Base-by-base conservation (phyloP, 1,140 invertebrate genomes). In the Heliconius eleuchia region DNA sequence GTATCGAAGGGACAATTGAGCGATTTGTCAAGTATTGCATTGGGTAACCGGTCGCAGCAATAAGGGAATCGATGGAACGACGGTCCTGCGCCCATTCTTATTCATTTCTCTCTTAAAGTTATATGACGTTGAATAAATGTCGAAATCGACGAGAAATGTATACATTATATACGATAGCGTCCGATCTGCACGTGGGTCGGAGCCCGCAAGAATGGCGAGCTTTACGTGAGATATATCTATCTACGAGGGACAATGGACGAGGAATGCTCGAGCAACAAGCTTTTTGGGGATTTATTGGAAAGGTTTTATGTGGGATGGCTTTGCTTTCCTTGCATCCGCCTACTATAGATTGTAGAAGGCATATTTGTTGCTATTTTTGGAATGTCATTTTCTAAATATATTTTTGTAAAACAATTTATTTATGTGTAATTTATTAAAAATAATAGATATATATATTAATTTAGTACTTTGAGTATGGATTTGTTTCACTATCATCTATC, bases 261-360 rank as follows among this genome's bases (percentile, higher is more conserved):
- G 88, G 87, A 91, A 90, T 92, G 85, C 88, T 89, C 80, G 85
- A 85, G 87, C 88, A 91, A 93, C 92, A 94, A 93, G 91, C 90
- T 92, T 93, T 94, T 94, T 89, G 92, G 91, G 90, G 89, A 94
- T 94, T 94, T 94, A 94, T 93, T 94, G 87, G 91, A 93, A 92
- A 91, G 92, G 91, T 92, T 91, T 89, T 87, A 92, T 90, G 92
- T 94, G 89, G 91, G 91, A 89, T 88, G 91, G 83, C 89, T 93
- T 90, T 88, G 88, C 88, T 90, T 86, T 83, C 83, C 80, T 83
- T 86, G 82, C 82, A 86, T 86, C 82, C 82, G 81, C 83, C 83
- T 84, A 87, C 85, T 80, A 81, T 85, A 83, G 81, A 80, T 81
- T 84, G 82, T 80, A 80, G 79, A 78, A 27, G 30, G 72, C 72